Base-by-base conservation (phyloP, 2,797 vertebrate species). In the Balearica regulorum region DNA sequence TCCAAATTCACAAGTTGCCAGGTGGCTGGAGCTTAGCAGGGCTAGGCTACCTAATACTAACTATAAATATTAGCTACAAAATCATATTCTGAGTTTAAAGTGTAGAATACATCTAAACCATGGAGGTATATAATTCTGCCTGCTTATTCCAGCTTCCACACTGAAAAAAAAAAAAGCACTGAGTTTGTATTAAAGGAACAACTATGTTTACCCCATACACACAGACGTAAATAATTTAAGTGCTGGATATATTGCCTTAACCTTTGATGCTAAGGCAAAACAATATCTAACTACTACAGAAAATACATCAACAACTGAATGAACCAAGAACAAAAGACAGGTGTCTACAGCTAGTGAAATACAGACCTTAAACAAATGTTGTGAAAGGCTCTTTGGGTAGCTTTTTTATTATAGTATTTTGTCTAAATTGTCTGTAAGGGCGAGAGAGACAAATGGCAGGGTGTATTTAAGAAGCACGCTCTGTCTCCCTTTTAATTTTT, bases 401-500 rank as follows among this genome's bases (percentile, higher is more conserved):
- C 58, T 83, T 75, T 82, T 79, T 6, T 86, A 49, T 46, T 87
- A 70, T 24, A 95, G n/a, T 69, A 16, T 83, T 80, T 93, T 68
- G 51, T 46, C 55, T 79, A 61, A 83, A 77, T 58, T 66, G 31
- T 44, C 89, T 82, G 3, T 25, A 87, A 84, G 65, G 60, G 92
- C 19, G 1, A 82, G 57, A 93, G 55, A 87, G 87, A 95, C 31
- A 89, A 92, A 61, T 33, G n/a, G 61, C 64, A 92, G 65, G 29
- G 26, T 66, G 54, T 89, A 77, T 80, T 93, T 96, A 79, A 84
- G 53, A 21, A 87, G 75, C 72, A 79, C 78, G 51, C 91, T 94
- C 77, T 80, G 94, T 94, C 57, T 83, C 60, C 89, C 81, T 76
- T 95, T 95, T 96, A 95, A 96, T 96, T 96, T 95, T 97, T 96